Conservation (phyloP, 2,797 vertebrate genomes). For the Alfaro cultratus region DNA sequence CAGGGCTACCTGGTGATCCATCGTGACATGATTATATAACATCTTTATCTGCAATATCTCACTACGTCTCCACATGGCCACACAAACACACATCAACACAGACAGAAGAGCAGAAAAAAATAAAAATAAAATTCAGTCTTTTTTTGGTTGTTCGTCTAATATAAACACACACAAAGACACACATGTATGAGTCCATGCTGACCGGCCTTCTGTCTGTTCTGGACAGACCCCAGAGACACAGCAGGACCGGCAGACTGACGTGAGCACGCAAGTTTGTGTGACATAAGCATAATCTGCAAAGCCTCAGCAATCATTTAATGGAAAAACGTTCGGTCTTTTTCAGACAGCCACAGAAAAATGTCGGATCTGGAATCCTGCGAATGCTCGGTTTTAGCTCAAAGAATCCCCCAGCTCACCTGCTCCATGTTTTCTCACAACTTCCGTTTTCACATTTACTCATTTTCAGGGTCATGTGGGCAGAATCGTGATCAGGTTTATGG, state of each 20-base stretch:
- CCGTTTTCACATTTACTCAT: not conserved
- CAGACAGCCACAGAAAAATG: not conserved
- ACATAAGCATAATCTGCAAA: slow-evolving; percentile 7
- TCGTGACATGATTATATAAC: slow-evolving; percentile 50
- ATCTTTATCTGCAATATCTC: slow-evolving; percentile 35
- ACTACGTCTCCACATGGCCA: slow-evolving; percentile 11
- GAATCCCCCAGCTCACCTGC: not conserved
- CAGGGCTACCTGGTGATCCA: slow-evolving; percentile 54
- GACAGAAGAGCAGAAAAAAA: slow-evolving; percentile 3
- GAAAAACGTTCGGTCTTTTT: not conserved
- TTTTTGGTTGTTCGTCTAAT: slow-evolving; percentile 1
- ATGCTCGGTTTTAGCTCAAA: not conserved
- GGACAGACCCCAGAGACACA: slow-evolving; percentile 62
- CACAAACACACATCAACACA: slow-evolving; percentile 7
- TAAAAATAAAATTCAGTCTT: not conserved
- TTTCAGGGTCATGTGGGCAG: not conserved
- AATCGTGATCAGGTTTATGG: not conserved
- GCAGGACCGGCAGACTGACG: slow-evolving; percentile 51
- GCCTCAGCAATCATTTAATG: slow-evolving; percentile 6
- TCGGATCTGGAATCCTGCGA: not conserved
- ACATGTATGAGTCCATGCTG: slow-evolving; percentile 23
- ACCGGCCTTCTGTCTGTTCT: slow-evolving; percentile 65
- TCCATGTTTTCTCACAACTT: not conserved
- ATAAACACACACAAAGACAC: slow-evolving; percentile 4
- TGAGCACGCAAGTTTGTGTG: slow-evolving; percentile 35